Evolutionary conservation across 2,888 invertebrate genomes (phyloP), one percentile per base, ranked within the genome.

Genomic region (Oxycera nigricornis): DNA sequence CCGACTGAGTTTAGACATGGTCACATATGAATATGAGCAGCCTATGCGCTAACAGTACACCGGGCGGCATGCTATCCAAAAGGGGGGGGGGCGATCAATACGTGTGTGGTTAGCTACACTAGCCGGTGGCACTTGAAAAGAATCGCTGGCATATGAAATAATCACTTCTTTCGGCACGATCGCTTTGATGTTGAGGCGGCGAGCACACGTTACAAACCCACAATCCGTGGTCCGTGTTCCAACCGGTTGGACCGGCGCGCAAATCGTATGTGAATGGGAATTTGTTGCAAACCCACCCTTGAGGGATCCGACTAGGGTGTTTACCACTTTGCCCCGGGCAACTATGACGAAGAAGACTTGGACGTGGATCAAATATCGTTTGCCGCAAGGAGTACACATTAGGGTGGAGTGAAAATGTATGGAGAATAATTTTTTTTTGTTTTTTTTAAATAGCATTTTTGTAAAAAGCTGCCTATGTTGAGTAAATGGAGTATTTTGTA

Each of bases 91-190:
- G 30, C 31, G 17, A 31, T 61, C n/a, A 17, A 17, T 11, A 61
- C 31, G 67, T 68, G 67, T 68, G 67, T 50, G 50, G 67, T 46
- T 68, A 26, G 22, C n/a, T n/a, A n/a, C n/a, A 46, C 28, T 68
- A 41, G 67, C 50, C 67, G 67, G 67, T 68, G 67, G 67, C 67
- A 68, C 46, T 46, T 46, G 28, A 68, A 39, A 35, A 31, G 28
- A 46, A 61, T 61, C 17, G 30, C 61, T 9, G 30, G 14, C 14
- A n/a, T 59, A 28, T 59, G n/a, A 59, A 59, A 14, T 59, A n/a
- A 59, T 28, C 28, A 9, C 24, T 26, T 68, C 41, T 68, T 68
- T 68, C 67, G 67, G 67, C 50, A 28, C 28, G 17, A 68, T 68
- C 41, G 50, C 67, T 68, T 68, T 68, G 67, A 68, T 68, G 39